These are phyloP conservation scores for Myripristis jacobus DNA, from an alignment of 2,797 vertebrate species.

Conservation along the genomic window DNA sequence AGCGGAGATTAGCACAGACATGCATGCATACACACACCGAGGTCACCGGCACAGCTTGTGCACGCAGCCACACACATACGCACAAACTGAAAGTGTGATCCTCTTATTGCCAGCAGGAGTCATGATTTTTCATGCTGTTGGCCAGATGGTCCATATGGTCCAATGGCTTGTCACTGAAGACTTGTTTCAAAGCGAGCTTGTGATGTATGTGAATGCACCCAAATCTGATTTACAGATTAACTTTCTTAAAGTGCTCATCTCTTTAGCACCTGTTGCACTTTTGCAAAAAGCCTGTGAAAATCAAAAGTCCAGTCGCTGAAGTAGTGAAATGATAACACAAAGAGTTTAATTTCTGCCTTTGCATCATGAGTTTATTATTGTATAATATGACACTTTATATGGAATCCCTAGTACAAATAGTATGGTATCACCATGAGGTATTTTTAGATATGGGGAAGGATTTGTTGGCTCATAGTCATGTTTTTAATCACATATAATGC, in stretches of 20 bases:
- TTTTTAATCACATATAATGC: too few species aligned
- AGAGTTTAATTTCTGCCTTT: too few species aligned
- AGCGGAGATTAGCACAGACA: conserved; percentile 49
- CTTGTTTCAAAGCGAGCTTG: conserved; percentile 47
- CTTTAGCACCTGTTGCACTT: conserved; percentile 43
- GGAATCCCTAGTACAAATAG: too few species aligned
- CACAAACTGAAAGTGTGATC: conserved; percentile 50
- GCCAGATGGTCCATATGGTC: conserved; percentile 70
- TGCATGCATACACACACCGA: conserved; percentile 1
- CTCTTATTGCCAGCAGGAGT: conserved; percentile 61
- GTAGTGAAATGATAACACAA: not conserved
- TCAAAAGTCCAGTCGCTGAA: not conserved
- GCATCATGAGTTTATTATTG: too few species aligned
- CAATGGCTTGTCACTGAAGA: conserved; percentile 57
- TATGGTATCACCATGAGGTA: too few species aligned
- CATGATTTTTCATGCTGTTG: conserved; percentile 18
- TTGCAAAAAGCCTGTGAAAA: not conserved
- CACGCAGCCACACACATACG: conserved; percentile 9
- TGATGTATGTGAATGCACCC: conserved; percentile 35
- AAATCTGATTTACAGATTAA: conserved; percentile 78
- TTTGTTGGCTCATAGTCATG: too few species aligned
- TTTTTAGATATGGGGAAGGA: too few species aligned
- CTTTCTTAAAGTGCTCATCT: conserved; percentile 46
- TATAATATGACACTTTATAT: too few species aligned
- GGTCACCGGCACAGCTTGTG: conserved; percentile 1